A percentile compares a stretch with the other conserved stretches of the same genome.
These are phyloP conservation scores for Chloebia gouldiae DNA, from an alignment of 2,113 vertebrate genomes.

Conservation along the genomic window DNA sequence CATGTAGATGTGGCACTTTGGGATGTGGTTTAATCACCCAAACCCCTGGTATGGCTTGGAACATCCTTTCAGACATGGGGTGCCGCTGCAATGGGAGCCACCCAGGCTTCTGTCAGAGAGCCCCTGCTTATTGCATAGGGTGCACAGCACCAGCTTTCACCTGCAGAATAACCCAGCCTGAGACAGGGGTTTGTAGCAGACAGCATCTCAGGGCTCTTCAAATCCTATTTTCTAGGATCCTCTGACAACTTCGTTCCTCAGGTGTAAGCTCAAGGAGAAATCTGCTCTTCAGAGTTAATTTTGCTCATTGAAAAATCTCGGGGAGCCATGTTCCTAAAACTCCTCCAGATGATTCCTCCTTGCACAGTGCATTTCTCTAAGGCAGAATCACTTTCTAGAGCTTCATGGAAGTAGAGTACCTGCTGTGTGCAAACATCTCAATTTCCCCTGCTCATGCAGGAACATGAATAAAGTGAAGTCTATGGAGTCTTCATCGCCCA, in stretches of 20 bases:
- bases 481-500: background rate
- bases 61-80: background rate
- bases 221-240: background rate
- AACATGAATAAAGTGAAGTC: background rate
- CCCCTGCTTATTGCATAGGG: background rate
- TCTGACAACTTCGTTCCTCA: background rate
- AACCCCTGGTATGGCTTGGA: background rate
- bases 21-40: background rate
- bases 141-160: background rate
- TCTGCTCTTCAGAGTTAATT: background rate
- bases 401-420: background rate
- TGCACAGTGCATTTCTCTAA: background rate
- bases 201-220: background rate
- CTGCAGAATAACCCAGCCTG: background rate
- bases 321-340: background rate
- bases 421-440: background rate
- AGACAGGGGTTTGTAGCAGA: background rate
- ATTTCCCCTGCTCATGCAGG: background rate
- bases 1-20: accelerated
- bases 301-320: background rate
- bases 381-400: background rate
- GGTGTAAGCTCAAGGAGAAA: background rate
- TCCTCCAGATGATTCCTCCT: background rate
- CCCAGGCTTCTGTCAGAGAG: background rate
- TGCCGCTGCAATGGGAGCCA: background rate